Base-by-base conservation (phyloP, 2,113 vertebrate genomes). In the Camelus dromedarius region DNA sequence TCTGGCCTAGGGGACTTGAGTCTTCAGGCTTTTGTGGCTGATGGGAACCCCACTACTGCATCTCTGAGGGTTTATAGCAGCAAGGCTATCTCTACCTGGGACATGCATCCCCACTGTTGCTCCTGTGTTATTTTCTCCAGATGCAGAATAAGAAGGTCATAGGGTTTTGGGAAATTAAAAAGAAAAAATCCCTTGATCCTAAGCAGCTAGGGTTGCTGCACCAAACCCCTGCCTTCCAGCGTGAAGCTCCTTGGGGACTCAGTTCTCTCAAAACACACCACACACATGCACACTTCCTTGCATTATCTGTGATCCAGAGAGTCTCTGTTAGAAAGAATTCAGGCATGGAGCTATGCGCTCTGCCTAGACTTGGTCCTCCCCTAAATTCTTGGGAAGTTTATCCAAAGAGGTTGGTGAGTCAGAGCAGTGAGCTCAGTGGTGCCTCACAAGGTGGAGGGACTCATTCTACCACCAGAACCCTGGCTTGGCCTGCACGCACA, bases 21-120 rank as follows among this genome's bases (percentile, higher is more conserved):
- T 26, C 9, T 4, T 50, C 28, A 28, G 42, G 50, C 7, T 88
- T 92, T 69, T 42, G 10, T 35, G 46, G 50, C 20, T 20, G n/a
- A 10, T 20, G 28, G 13, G 52, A 9, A 9, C 28, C 54, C 16
- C 30, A 18, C 42, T 35, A 14, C 6, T 6, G 3, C 3, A 38
- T 35, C 48, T 89, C 20, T 5, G 6, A 52, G 6, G 16, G 5
- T 52, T 64, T 48, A 16, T 4, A n/a, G 64, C 2, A 12, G 18
- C 52, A 50, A 62, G 7, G 30, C 2, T 26, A 6, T 8, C 13
- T 87, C 84, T 19, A 14, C 50, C 56, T 52, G 8, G 69, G 7
- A 77, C 20, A 1, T 0, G 0, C 2, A 2, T 80, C 64, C 79
- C 35, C 2, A 0, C 32, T 8, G 12, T n/a, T 67, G 26, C 67